Conservation (phyloP, 1,140 invertebrate genomes). For the Pomacea maculata region DNA sequence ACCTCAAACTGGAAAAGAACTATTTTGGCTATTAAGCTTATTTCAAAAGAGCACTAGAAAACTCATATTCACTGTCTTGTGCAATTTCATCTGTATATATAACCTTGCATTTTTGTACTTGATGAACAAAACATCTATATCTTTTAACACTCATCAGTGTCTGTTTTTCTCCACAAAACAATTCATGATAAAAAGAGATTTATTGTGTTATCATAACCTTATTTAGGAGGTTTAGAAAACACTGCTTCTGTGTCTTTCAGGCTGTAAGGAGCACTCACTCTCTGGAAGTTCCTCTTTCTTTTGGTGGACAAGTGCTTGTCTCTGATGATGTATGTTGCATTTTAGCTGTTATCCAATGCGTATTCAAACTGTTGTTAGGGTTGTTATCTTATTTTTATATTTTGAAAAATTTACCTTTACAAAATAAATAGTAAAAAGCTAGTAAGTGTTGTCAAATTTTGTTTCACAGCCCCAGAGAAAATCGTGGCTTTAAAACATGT, state of each 20-base stretch:
- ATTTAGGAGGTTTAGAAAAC: not conserved
- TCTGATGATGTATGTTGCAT: constrained; percentile 53
- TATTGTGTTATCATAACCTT: not conserved
- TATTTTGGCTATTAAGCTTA: too few species aligned
- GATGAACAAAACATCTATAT: not conserved
- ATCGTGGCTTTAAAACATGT: not conserved
- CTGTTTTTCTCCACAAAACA: not conserved
- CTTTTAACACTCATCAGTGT: not conserved
- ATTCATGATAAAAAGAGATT: not conserved
- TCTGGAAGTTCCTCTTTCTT: constrained; percentile 66
- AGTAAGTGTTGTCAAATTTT: not conserved
- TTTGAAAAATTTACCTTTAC: not conserved
- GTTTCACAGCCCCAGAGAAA: not conserved
- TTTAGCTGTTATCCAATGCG: not conserved
- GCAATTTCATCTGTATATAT: constrained; percentile 2
- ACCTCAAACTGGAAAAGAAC: too few species aligned
- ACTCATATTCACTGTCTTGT: not conserved
- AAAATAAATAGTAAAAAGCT: not conserved
- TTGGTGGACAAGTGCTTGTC: constrained; percentile 57
- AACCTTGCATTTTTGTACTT: not conserved
- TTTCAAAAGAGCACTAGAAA: too few species aligned
- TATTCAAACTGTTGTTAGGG: not conserved
- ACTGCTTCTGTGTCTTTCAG: constrained; percentile 39
- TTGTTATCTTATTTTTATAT: not conserved
- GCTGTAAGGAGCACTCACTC: constrained; percentile 66